A percentile compares a stretch with the other conserved stretches of the same genome.
Conservation (phyloP, 2,797 vertebrate genomes). For the Hydrocynus forskahlii region DNA sequence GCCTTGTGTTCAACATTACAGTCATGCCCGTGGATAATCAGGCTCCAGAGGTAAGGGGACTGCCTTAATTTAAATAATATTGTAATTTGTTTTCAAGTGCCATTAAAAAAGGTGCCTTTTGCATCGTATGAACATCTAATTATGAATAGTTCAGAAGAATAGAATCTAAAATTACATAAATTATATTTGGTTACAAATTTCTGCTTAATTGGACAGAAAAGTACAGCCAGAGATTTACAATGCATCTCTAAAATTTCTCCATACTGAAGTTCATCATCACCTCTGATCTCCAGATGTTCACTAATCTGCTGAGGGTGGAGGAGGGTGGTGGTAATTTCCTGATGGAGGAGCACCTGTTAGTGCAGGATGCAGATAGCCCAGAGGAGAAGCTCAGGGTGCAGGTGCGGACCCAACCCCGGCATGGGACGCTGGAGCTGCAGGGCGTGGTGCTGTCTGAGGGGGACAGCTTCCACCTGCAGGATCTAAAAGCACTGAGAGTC, state of each 20-base stretch:
- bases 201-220: not conserved
- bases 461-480: conserved; percentile 67
- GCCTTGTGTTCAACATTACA: conserved; percentile 80
- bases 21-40: conserved; percentile 79
- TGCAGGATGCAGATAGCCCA: conserved; percentile 71
- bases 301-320: conserved; percentile 76
- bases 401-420: conserved; percentile 61
- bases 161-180: too few species aligned
- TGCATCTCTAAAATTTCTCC: too few species aligned
- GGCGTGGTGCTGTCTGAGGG: conserved; percentile 64
- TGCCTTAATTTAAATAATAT: too few species aligned
- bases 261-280: not conserved
- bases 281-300: conserved; percentile 70
- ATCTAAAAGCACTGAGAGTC: conserved; percentile 71
- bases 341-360: conserved; percentile 74
- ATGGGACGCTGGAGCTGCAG: conserved; percentile 67
- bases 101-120: not conserved
- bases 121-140: not conserved
- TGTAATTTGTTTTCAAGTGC: not conserved
- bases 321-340: conserved; percentile 71
- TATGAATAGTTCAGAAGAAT: not conserved
- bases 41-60: conserved; percentile 71
- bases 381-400: conserved; percentile 67
- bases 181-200: not conserved
- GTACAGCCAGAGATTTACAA: too few species aligned